Evolutionary conservation across 2,888 invertebrate species (phyloP).

Genomic region (Spilosoma lubricipeda): DNA sequence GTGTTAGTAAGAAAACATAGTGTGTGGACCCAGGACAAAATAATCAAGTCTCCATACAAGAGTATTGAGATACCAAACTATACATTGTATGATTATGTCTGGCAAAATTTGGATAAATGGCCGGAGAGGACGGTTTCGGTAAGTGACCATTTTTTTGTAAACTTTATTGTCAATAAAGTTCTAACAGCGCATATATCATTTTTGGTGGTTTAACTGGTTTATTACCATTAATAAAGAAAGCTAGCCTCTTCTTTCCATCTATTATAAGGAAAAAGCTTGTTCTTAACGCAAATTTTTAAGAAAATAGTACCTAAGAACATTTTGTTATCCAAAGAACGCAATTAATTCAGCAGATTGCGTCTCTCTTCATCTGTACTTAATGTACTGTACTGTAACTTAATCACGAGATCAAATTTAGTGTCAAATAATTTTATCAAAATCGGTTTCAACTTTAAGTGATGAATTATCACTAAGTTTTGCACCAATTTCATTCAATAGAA

Average conservation of each 20-base stretch:
- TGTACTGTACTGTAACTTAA: no score
- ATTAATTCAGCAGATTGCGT: neutral
- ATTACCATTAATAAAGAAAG: neutral
- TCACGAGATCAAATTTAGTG: neutral
- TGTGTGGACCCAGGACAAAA: conserved; percentile 72
- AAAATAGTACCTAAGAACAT: neutral
- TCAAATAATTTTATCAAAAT: no score
- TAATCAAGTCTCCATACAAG: conserved; percentile 83
- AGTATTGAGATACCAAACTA: conserved; percentile 81
- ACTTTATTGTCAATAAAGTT: neutral
- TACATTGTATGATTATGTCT: conserved; percentile 87
- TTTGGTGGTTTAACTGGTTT: neutral
- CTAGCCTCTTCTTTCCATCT: neutral
- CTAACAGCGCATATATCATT: neutral
- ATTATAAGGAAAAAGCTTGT: neutral
- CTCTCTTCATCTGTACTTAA: neutral
- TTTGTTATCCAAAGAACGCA: neutral
- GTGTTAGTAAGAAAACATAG: conserved; percentile 61
- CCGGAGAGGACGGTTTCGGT: conserved; percentile 87
- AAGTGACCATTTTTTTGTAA: conserved; percentile 62
- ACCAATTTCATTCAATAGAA: no score
- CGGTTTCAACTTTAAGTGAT: no score
- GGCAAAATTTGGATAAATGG: conserved; percentile 88
- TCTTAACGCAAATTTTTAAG: no score
- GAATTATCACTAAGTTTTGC: no score